These are phyloP conservation scores for Thamnophis elegans DNA, from an alignment of 2,797 vertebrate species.

Conservation along the genomic window DNA sequence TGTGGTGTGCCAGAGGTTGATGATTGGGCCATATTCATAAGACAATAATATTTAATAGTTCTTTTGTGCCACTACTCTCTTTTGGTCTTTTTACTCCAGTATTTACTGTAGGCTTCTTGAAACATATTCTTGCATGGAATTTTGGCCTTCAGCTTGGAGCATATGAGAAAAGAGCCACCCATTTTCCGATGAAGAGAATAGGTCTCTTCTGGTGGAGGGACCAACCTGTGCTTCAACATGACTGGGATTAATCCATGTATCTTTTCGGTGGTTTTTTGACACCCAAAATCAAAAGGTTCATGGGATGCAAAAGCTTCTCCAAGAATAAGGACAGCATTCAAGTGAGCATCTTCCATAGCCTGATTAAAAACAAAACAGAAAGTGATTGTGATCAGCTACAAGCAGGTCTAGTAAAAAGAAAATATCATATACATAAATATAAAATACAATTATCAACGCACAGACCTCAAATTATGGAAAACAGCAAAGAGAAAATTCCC, in stretches of 20 bases:
- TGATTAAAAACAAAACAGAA: slow-evolving; percentile 52
- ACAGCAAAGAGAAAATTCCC: neutral
- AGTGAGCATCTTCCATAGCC: slow-evolving; percentile 92
- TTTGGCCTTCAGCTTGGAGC: slow-evolving; percentile 87
- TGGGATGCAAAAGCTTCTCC: slow-evolving; percentile 90
- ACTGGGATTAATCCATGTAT: slow-evolving; percentile 94
- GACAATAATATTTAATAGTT: neutral
- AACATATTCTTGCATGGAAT: slow-evolving; percentile 91
- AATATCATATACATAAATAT: neutral
- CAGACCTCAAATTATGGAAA: neutral
- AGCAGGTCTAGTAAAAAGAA: neutral
- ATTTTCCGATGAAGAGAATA: slow-evolving; percentile 98
- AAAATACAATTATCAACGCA: neutral
- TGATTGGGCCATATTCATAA: slow-evolving; percentile 29
- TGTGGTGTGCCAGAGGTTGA: slow-evolving; percentile 45
- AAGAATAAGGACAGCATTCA: slow-evolving; percentile 95
- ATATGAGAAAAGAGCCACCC: slow-evolving; percentile 98
- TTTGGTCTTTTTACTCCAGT: slow-evolving; percentile 78
- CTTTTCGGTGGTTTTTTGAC: slow-evolving; percentile 91
- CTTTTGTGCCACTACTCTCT: slow-evolving; percentile 53
- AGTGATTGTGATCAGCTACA: neutral
- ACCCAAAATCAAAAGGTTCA: slow-evolving; percentile 83
- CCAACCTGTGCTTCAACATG: slow-evolving; percentile 92
- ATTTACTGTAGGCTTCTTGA: slow-evolving; percentile 79
- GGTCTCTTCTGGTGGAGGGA: slow-evolving; percentile 94